Evolutionary conservation across 2,888 invertebrate species (phyloP).

Genomic region (Apomyelois bistriatella): DNA sequence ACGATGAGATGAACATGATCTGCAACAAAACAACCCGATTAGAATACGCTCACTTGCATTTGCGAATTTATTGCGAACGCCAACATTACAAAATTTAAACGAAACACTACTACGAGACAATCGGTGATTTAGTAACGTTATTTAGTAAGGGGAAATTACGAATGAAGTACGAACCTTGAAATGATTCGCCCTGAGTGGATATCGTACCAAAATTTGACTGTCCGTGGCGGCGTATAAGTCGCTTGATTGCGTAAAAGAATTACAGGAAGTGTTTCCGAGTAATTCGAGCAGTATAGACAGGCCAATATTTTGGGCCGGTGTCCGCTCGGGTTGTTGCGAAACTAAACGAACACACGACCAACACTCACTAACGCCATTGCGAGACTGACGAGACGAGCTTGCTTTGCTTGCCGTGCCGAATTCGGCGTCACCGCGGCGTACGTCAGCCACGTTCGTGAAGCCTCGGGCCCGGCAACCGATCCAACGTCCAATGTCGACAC

Average conservation of each 20-base stretch:
- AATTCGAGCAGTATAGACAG: constrained; percentile 75
- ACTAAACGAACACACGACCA: constrained; percentile 74
- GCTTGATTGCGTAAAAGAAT: constrained; percentile 59
- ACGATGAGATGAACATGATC: constrained; percentile 78
- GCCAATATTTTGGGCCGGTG: constrained; percentile 81
- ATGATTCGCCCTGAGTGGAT: constrained; percentile 78
- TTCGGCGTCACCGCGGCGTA: constrained; percentile 19
- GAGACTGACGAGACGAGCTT: constrained; percentile 55
- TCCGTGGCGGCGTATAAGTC: constrained; percentile 65
- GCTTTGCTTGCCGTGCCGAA: constrained; percentile 1
- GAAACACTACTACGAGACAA: constrained; percentile 47
- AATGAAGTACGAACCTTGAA: constrained; percentile 78
- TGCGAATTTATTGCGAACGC: constrained; percentile 42
- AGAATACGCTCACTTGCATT: constrained; percentile 36
- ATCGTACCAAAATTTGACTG: constrained; percentile 80
- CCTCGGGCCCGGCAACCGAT: constrained; percentile 72
- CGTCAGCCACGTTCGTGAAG: constrained; percentile 47
- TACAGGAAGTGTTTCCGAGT: constrained; percentile 67
- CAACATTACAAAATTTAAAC: constrained; percentile 63
- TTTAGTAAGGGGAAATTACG: constrained; percentile 75
- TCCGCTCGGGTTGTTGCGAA: constrained; percentile 75
- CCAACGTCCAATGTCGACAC: constrained; percentile 80
- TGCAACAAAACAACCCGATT: constrained; percentile 65
- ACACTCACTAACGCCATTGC: constrained; percentile 75
- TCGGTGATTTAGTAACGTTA: constrained; percentile 60